These are phyloP conservation scores for Brassicogethes aeneus DNA, from an alignment of 2,888 invertebrate genomes.

Conservation along the genomic window DNA sequence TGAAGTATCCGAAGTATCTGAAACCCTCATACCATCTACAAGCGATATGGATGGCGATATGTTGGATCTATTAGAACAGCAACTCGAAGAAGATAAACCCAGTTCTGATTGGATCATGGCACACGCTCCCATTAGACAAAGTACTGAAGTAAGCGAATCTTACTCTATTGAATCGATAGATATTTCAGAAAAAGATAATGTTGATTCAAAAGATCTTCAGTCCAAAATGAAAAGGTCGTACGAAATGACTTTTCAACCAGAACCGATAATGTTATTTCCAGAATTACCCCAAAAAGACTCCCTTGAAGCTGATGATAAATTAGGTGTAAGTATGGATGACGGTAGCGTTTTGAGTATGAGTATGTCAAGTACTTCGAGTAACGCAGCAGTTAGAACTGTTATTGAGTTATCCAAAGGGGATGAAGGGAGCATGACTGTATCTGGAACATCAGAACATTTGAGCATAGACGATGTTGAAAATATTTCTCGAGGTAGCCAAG, in stretches of 20 bases:
- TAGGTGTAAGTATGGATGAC: constrained; percentile 50
- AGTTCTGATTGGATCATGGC: constrained; percentile 20
- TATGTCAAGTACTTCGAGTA: constrained; percentile 49
- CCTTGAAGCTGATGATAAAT: constrained; percentile 43
- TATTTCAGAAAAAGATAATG: constrained; percentile 47
- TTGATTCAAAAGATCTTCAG: constrained; percentile 44
- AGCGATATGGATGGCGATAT: constrained; percentile 71
- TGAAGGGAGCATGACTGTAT: constrained; percentile 40
- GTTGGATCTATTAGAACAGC: constrained; percentile 53
- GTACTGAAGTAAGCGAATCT: constrained; percentile 32
- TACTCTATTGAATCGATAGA: constrained; percentile 45
- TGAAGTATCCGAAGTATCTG: constrained; percentile 86
- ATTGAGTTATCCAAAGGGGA: constrained; percentile 41
- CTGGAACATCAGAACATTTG: constrained; percentile 41
- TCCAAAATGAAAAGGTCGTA: constrained; percentile 79
- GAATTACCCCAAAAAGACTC: constrained; percentile 45
- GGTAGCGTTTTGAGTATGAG: constrained; percentile 50
- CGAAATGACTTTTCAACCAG: constrained; percentile 81
- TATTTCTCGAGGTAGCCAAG: constrained; percentile 27
- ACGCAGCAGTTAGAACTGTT: constrained; percentile 38
- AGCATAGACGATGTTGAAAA: constrained; percentile 37
- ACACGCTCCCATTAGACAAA: constrained; percentile 23
- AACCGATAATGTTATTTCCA: constrained; percentile 39
- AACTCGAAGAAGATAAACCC: constrained; percentile 36
- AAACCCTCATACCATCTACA: constrained; percentile 86